Evolutionary conservation across 2,113 vertebrate species (phyloP), one percentile per base, ranked within the genome.

Genomic region (Sclerurus mexicanus): DNA sequence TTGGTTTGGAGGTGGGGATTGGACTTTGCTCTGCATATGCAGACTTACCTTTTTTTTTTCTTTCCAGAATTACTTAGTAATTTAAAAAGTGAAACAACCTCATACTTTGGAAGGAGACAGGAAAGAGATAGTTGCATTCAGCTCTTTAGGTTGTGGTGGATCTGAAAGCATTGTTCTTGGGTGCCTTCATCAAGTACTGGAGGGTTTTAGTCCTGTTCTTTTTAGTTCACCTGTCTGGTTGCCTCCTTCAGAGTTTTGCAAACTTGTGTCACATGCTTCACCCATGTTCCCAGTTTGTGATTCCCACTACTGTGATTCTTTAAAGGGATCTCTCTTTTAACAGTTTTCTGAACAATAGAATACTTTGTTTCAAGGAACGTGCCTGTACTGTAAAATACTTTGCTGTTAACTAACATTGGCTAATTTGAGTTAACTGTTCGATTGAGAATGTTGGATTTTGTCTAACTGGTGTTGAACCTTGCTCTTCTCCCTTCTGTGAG

Each of bases 341-440:
- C 2, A 7, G 4, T 35, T 64, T 78, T 66, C 39, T 42, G 55
- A 77, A 30, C 7, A 60, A n/a, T 7, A 40, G 21, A 78, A 23
- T 14, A 50, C 35, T 33, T 71, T 78, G 3, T 28, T 67, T 47
- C 7, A 42, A n/a, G 21, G 31, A 47, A 24, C 17, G 8, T 21
- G 2, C 62, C 19, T 55, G 16, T 64, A n/a, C 30, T 21, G 11
- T 11, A 56, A 63, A 66, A 87, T 44, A 71, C 58, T 24, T 28
- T 73, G 5, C 23, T 56, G 6, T 60, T 53, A 33, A 12, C 7
- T 63, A 2, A 4, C 0, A 0, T 31, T 56, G 23, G 10, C 28
- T 56, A 33, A 56, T 37, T 83, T 37, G 28, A 53, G 19, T 7
- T 59, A 60, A 53, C 15, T 55, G 7, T 39, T 83, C 71, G 9